phyloP scores from a whole-genome alignment of 2,113 vertebrate genomes.

The Poeciliopsis turrubarensis region DNA sequence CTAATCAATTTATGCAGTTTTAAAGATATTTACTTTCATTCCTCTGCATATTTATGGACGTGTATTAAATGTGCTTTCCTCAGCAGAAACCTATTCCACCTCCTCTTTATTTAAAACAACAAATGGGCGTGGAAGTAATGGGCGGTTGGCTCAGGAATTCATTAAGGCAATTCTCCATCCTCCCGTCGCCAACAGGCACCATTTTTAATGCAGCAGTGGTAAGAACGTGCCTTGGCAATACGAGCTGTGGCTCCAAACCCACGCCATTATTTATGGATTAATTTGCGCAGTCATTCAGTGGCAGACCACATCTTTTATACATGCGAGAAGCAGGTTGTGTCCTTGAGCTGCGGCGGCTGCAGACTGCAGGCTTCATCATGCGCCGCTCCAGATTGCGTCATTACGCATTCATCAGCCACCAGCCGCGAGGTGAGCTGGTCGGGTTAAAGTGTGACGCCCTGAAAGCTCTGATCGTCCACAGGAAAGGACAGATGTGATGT shows the following conservation, averaged over 20 bases:
- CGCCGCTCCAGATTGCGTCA: conserved; percentile 60
- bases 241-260: conserved; percentile 70
- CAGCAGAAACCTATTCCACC: conserved; percentile 61
- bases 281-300: conserved; percentile 79
- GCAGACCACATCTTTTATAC: conserved; percentile 78
- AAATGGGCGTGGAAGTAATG: conserved; percentile 78
- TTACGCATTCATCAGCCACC: conserved; percentile 68
- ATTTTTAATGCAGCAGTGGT: conserved; percentile 76
- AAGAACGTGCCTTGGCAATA: conserved; percentile 76
- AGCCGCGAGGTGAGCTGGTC: conserved; percentile 43
- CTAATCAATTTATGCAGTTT: conserved; percentile 49
- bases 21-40: conserved; percentile 51
- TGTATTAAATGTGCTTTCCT: conserved; percentile 55
- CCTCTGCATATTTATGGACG: conserved; percentile 55
- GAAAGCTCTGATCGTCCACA: conserved; percentile 46
- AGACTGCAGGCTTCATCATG: conserved; percentile 68
- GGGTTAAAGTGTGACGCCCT: conserved; percentile 45
- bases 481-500: conserved; percentile 47
- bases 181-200: conserved; percentile 72
- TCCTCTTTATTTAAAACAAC: conserved; percentile 52
- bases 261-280: conserved; percentile 82
- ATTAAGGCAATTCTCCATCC: conserved; percentile 79
- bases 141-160: conserved; percentile 78
- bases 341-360: conserved; percentile 70
- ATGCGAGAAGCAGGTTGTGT: conserved; percentile 75